Evolutionary conservation across 1,140 invertebrate genomes (phyloP).

Genomic region (Ceratina japonica): DNA sequence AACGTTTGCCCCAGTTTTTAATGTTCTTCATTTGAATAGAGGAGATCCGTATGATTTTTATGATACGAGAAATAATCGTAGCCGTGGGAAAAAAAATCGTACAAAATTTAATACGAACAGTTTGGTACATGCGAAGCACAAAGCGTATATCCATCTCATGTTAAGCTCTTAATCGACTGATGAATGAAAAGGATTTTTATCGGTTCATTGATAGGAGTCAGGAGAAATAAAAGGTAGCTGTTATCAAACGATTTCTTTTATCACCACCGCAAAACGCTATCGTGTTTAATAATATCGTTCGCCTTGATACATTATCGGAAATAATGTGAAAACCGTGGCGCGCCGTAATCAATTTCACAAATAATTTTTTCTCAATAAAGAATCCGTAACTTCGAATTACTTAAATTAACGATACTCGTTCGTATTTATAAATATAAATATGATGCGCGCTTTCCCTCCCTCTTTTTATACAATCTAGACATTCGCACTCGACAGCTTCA

Average conservation of each 20-base stretch:
- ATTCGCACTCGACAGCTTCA: neutral
- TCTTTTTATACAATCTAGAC: conserved; percentile 21
- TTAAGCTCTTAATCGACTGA: conserved; percentile 20
- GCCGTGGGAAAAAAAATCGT: neutral
- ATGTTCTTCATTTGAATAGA: neutral
- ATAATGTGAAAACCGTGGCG: neutral
- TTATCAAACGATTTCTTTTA: conserved; percentile 39
- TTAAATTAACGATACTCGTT: conserved; percentile 67
- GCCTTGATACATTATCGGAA: conserved; percentile 22
- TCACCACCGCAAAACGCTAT: conserved; percentile 52
- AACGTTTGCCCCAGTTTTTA: neutral
- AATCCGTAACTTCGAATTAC: conserved; percentile 50
- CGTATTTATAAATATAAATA: conserved; percentile 67
- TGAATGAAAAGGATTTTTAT: conserved; percentile 23
- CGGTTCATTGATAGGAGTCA: conserved; percentile 7
- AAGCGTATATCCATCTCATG: conserved; percentile 10
- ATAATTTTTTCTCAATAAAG: conserved; percentile 38
- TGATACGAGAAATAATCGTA: neutral
- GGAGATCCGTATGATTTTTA: neutral
- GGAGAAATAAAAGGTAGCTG: conserved; percentile 28
- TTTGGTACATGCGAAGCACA: neutral
- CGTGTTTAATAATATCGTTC: conserved; percentile 17
- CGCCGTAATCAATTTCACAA: neutral
- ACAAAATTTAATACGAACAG: neutral
- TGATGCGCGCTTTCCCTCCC: neutral